Conservation (phyloP, 2,888 invertebrate genomes). For the Rhingia campestris region DNA sequence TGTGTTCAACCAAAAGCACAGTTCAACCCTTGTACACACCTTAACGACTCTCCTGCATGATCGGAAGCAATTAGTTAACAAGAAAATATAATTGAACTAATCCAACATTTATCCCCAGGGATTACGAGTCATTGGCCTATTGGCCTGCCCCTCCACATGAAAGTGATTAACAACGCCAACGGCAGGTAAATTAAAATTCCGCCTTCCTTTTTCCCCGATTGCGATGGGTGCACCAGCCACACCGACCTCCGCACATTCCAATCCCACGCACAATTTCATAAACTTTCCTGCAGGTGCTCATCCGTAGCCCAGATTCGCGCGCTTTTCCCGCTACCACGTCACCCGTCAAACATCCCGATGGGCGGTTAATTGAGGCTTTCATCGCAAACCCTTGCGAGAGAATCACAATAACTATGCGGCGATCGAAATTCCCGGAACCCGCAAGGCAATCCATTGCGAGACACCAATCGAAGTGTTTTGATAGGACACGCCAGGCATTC, state of each 20-base stretch:
- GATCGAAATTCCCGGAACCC: slow-evolving; percentile 31
- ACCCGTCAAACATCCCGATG: slow-evolving; percentile 56
- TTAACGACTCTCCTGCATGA: no score
- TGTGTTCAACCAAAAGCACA: no score
- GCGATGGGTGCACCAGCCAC: slow-evolving; percentile 19
- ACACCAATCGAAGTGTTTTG: slow-evolving; percentile 70
- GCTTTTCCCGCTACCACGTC: neutral
- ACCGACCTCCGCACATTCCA: slow-evolving; percentile 36
- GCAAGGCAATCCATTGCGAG: slow-evolving; percentile 33
- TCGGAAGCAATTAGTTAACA: slow-evolving; percentile 46
- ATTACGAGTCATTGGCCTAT: slow-evolving; percentile 57
- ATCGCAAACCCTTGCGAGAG: slow-evolving; percentile 44
- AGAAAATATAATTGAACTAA: slow-evolving; percentile 23
- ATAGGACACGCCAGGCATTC: slow-evolving; percentile 62
- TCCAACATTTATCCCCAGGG: slow-evolving; percentile 28
- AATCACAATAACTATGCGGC: slow-evolving; percentile 38
- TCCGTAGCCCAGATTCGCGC: slow-evolving; percentile 18
- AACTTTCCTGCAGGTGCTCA: slow-evolving; percentile 63
- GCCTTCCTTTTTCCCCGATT: slow-evolving; percentile 45
- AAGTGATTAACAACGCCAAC: slow-evolving; percentile 66
- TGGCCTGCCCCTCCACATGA: slow-evolving; percentile 35
- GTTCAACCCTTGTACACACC: no score
- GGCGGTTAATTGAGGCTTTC: slow-evolving; percentile 73
- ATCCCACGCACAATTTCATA: slow-evolving; percentile 70
- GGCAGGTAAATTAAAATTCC: slow-evolving; percentile 70